These are phyloP conservation scores for Colius striatus DNA, from an alignment of 2,113 vertebrate genomes.

Conservation along the genomic window DNA sequence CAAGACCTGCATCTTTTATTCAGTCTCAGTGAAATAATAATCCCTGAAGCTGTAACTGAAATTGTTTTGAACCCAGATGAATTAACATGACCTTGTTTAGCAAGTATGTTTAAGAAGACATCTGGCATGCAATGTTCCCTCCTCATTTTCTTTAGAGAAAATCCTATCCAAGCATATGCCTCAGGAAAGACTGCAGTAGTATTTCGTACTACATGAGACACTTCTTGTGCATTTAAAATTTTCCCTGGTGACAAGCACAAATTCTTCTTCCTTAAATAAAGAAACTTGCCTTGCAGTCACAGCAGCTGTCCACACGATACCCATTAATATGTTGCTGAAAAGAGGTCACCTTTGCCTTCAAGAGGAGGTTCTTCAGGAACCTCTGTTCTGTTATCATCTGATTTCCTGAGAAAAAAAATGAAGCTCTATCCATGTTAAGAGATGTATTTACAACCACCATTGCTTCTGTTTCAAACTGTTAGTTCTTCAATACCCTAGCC, in stretches of 20 bases:
- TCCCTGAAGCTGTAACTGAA: not conserved
- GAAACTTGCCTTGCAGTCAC: conserved; percentile 21
- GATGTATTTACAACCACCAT: not conserved
- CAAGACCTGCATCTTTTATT: not conserved
- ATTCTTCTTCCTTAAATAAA: conserved; percentile 17
- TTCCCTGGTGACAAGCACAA: not conserved
- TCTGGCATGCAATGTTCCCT: not conserved
- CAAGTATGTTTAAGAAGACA: not conserved
- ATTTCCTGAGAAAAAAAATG: not conserved
- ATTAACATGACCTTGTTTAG: conserved; percentile 1
- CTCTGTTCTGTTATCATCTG: not conserved
- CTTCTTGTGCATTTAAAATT: not conserved
- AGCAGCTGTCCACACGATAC: not conserved
- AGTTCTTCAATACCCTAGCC: not conserved
- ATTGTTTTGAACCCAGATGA: not conserved
- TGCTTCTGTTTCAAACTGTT: conserved; percentile 4
- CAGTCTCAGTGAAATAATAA: not conserved
- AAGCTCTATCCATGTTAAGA: not conserved
- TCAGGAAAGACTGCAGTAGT: not conserved
- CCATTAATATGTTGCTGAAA: not conserved
- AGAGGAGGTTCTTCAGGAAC: not conserved
- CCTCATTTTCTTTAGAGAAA: not conserved
- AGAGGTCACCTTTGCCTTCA: conserved; percentile 40
- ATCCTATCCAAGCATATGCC: not conserved
- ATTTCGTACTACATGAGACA: not conserved